Evolutionary conservation across 2,797 vertebrate genomes (phyloP).

Genomic region (Cygnus olor): DNA sequence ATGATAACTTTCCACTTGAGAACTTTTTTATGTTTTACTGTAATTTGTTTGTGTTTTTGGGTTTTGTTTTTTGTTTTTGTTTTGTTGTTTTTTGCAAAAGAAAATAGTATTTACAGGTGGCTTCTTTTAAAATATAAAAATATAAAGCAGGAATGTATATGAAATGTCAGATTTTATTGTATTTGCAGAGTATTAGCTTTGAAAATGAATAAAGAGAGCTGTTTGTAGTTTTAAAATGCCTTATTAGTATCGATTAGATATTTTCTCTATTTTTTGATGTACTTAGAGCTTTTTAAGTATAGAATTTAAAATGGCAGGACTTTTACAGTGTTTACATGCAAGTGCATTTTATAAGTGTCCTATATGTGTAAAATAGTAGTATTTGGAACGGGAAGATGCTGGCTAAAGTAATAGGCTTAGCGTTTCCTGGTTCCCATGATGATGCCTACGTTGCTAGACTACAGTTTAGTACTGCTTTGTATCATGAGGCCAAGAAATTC

Average conservation of each 20-base stretch:
- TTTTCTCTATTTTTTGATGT: slow-evolving; percentile 93
- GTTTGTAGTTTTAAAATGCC: slow-evolving; percentile 93
- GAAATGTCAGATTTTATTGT: slow-evolving; percentile 95
- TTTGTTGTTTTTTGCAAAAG: slow-evolving; percentile 82
- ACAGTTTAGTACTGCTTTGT: slow-evolving; percentile 90
- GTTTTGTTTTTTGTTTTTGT: background rate
- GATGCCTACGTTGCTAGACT: slow-evolving; percentile 85
- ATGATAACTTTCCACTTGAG: slow-evolving; percentile 89
- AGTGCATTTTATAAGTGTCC: slow-evolving; percentile 93
- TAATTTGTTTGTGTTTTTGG: slow-evolving; percentile 81
- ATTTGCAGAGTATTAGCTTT: slow-evolving; percentile 95
- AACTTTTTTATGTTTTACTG: slow-evolving; percentile 91
- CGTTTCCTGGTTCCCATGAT: slow-evolving; percentile 80
- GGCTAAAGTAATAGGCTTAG: slow-evolving; percentile 78
- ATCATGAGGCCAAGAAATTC: slow-evolving; percentile 88
- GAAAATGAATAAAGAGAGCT: slow-evolving; percentile 90
- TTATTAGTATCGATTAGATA: slow-evolving; percentile 91
- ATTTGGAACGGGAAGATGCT: slow-evolving; percentile 81
- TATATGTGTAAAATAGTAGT: slow-evolving; percentile 90
- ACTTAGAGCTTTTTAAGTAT: slow-evolving; percentile 91
- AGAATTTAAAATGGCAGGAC: slow-evolving; percentile 89
- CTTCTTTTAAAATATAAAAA: slow-evolving; percentile 93
- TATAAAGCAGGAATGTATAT: slow-evolving; percentile 96
- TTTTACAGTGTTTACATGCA: slow-evolving; percentile 95
- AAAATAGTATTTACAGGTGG: slow-evolving; percentile 98